Conservation (phyloP, 1,140 invertebrate genomes). For the Archivesica marissinica region DNA sequence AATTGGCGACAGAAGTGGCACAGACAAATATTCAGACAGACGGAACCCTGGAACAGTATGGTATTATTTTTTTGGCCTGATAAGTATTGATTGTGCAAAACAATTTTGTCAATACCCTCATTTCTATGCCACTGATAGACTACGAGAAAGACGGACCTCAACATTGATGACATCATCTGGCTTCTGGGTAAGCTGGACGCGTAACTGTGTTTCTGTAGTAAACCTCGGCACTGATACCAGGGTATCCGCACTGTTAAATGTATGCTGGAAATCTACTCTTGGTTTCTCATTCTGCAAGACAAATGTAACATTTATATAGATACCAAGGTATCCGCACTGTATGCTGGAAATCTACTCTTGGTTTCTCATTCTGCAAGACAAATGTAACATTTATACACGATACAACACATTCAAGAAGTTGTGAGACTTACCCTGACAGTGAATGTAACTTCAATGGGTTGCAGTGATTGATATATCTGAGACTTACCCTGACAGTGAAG, state of each 20-base stretch:
- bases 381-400: background rate
- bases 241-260: slow-evolving; percentile 23
- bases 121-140: too few species aligned
- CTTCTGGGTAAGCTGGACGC: slow-evolving; percentile 2
- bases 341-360: background rate
- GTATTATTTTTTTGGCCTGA: too few species aligned
- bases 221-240: slow-evolving; percentile 32
- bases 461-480: background rate
- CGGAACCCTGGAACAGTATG: too few species aligned
- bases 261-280: slow-evolving; percentile 13
- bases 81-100: too few species aligned
- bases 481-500: too few species aligned
- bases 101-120: too few species aligned
- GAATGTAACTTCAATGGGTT: background rate
- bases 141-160: slow-evolving; percentile 10
- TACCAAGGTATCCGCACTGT: background rate
- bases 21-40: too few species aligned
- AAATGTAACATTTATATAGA: background rate
- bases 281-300: slow-evolving; percentile 30
- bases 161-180: slow-evolving; percentile 37
- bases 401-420: background rate
- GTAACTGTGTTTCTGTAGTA: background rate
- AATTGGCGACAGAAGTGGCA: too few species aligned
- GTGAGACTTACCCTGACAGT: background rate
- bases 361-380: background rate